Evolutionary conservation across 2,888 invertebrate species (phyloP).

Genomic region (Idaea aversata): DNA sequence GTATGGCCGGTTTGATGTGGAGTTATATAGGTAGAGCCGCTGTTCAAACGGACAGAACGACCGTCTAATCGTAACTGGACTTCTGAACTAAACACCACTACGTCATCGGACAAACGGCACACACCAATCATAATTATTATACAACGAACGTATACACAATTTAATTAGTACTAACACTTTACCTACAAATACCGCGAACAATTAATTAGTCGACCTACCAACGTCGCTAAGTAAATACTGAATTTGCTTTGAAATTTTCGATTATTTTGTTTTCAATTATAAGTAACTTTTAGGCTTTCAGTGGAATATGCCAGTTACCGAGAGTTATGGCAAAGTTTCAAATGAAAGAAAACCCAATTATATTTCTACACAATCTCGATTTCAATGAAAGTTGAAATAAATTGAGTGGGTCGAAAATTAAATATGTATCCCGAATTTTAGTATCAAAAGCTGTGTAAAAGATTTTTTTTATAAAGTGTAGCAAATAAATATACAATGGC

Average conservation of each 20-base stretch:
- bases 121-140: conserved; percentile 15
- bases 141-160: background rate
- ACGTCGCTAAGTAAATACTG: background rate
- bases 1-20: background rate
- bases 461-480: background rate
- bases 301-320: background rate
- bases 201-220: background rate
- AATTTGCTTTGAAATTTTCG: background rate
- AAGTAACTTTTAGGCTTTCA: background rate
- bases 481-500: background rate
- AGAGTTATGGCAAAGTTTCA: background rate
- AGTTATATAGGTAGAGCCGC: background rate
- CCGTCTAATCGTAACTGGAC: conserved; percentile 60
- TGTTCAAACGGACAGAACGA: conserved; percentile 37
- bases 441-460: background rate
- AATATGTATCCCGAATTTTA: background rate
- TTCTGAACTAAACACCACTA: conserved; percentile 40
- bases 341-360: conserved; percentile 1
- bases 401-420: background rate
- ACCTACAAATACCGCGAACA: background rate
- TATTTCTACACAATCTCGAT: background rate
- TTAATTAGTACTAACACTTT: background rate
- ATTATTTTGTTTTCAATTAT: background rate
- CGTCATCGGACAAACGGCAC: conserved; percentile 31
- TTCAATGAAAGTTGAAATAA: background rate